Evolutionary conservation across 2,113 vertebrate genomes (phyloP).

Genomic region (Ceyx margarethae): DNA sequence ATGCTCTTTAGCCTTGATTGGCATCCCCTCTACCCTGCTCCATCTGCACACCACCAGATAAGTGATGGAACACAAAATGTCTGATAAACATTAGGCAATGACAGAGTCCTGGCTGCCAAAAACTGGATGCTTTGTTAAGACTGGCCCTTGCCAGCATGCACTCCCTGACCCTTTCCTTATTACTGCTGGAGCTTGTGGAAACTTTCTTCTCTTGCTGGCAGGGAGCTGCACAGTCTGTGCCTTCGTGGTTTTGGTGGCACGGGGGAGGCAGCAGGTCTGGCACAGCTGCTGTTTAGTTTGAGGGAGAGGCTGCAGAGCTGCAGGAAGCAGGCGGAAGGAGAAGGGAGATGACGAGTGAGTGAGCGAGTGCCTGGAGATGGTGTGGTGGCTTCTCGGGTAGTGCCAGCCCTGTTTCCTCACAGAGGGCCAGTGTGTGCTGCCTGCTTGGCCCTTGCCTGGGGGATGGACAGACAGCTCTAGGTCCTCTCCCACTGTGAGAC

Average conservation of each 20-base stretch:
- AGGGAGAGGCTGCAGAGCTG: constrained; percentile 24
- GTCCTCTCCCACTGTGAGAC: not conserved
- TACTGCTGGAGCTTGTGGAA: not conserved
- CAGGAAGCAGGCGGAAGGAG: not conserved
- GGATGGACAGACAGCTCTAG: not conserved
- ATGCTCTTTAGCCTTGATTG: not conserved
- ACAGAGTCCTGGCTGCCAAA: not conserved
- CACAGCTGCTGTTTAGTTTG: constrained; percentile 11
- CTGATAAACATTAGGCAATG: not conserved
- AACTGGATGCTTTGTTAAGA: not conserved
- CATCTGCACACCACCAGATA: not conserved
- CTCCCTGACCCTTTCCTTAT: constrained; percentile 15
- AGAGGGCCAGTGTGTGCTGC: not conserved
- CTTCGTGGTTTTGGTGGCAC: not conserved
- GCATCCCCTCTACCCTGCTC: not conserved
- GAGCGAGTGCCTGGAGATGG: not conserved
- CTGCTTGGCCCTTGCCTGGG: not conserved
- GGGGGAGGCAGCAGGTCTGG: not conserved
- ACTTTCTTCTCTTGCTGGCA: not conserved
- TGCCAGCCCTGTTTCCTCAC: not conserved
- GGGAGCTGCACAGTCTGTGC: not conserved
- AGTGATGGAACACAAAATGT: not conserved
- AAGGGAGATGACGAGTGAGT: not conserved
- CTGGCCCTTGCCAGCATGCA: not conserved
- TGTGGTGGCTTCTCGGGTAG: not conserved